Conservation (phyloP, 2,888 invertebrate species). For the Melieria picta region DNA sequence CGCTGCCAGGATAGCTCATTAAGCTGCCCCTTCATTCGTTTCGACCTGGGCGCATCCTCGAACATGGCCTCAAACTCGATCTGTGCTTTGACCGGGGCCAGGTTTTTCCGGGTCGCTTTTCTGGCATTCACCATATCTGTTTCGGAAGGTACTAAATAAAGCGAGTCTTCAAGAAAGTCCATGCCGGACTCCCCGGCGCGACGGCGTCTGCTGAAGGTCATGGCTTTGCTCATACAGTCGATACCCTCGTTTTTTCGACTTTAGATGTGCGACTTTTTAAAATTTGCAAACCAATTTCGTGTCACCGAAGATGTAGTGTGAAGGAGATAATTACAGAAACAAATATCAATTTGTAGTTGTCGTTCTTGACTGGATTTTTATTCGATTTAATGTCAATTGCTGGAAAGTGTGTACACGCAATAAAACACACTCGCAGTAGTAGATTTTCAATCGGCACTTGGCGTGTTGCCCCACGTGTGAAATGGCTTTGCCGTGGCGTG, state of each 20-base stretch:
- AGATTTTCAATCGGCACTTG: too few species aligned
- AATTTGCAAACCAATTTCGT: too few species aligned
- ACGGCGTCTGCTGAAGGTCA: conserved; percentile 45
- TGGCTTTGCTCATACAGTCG: conserved; percentile 8
- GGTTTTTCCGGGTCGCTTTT: conserved; percentile 34
- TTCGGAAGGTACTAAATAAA: conserved; percentile 37
- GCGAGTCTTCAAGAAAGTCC: conserved; percentile 48
- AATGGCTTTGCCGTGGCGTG: too few species aligned
- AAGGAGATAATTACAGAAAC: too few species aligned
- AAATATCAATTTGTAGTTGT: too few species aligned
- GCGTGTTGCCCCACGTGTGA: too few species aligned
- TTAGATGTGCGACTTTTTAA: too few species aligned
- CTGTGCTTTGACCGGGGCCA: conserved; percentile 43
- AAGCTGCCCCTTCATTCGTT: conserved; percentile 35
- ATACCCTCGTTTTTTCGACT: too few species aligned
- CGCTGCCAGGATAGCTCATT: conserved; percentile 23
- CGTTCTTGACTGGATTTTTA: background rate
- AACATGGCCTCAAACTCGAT: conserved; percentile 47
- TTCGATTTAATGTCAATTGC: background rate
- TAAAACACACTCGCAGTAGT: too few species aligned
- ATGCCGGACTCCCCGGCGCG: conserved; percentile 40
- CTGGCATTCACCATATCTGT: conserved; percentile 42
- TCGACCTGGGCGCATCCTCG: conserved; percentile 43
- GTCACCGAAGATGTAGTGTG: too few species aligned
- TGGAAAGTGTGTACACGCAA: too few species aligned